Conservation (phyloP, 2,113 vertebrate species). For the Tursiops truncatus region DNA sequence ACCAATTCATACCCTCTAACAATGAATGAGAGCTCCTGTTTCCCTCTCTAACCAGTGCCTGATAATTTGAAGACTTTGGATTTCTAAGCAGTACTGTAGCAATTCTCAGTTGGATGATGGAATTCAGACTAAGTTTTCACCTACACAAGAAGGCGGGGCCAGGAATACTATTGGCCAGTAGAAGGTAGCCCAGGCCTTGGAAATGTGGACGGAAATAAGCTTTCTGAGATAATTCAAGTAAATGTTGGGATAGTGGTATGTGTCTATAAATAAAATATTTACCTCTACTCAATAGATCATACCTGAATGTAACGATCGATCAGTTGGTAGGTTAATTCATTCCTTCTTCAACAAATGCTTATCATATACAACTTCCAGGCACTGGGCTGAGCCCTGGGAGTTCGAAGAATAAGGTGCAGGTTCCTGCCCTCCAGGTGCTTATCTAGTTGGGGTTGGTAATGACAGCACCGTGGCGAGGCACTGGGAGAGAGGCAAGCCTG, state of each 20-base stretch:
- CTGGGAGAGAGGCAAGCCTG: background rate
- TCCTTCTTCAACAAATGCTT: background rate
- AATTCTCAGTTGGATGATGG: background rate
- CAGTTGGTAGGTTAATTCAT: background rate
- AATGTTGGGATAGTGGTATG: background rate
- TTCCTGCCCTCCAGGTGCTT: background rate
- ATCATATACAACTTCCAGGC: background rate
- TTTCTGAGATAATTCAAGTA: background rate
- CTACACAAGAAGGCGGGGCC: background rate
- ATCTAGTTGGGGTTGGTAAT: background rate
- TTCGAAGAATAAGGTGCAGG: background rate
- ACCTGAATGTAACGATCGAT: background rate
- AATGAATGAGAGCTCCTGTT: background rate
- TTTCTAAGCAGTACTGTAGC: background rate
- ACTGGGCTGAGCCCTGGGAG: background rate
- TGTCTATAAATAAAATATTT: background rate
- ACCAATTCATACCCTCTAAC: background rate
- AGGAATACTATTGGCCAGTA: background rate
- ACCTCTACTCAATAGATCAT: background rate
- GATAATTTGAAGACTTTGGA: background rate
- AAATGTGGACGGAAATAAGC: background rate
- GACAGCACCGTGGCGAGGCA: fast-evolving
- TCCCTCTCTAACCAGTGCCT: background rate
- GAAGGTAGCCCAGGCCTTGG: background rate
- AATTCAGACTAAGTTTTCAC: background rate